These are phyloP conservation scores for Oryctes rhinoceros DNA, from an alignment of 1,140 invertebrate genomes.

Conservation along the genomic window DNA sequence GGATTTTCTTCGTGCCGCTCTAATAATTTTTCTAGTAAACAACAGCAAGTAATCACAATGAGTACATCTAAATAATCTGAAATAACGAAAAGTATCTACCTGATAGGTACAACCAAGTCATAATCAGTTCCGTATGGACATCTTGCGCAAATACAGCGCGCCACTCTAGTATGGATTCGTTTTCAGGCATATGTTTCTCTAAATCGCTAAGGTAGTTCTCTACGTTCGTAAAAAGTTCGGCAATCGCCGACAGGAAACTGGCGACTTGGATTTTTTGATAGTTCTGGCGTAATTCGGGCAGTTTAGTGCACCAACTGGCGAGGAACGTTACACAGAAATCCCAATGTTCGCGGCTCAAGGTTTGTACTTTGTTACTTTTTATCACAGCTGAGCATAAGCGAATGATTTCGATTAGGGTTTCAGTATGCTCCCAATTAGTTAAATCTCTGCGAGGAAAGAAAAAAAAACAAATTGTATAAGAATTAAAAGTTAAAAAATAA, in stretches of 20 bases:
- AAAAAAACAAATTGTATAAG: background rate
- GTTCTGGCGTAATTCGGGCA: constrained; percentile 47
- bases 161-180: constrained; percentile 67
- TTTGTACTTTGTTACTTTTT: constrained; percentile 57
- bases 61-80: background rate
- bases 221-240: constrained; percentile 63
- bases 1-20: constrained; percentile 48
- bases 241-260: constrained; percentile 63
- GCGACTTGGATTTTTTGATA: constrained; percentile 54
- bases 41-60: constrained; percentile 27
- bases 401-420: constrained; percentile 60
- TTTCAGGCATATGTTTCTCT: constrained; percentile 61
- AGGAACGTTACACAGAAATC: constrained; percentile 73
- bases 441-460: constrained; percentile 57
- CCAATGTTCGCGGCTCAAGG: constrained; percentile 66
- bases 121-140: constrained; percentile 63
- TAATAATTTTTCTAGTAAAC: constrained; percentile 45
- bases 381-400: constrained; percentile 58
- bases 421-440: constrained; percentile 57
- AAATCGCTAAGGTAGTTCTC: constrained; percentile 62
- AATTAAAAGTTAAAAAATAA: no score
- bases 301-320: constrained; percentile 67
- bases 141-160: constrained; percentile 66
- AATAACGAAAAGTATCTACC: constrained; percentile 49
- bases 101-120: constrained; percentile 63